A percentile compares a stretch with the other conserved stretches of the same genome.
These are phyloP conservation scores for Helogale parvula DNA, from an alignment of 2,113 vertebrate genomes.

Conservation along the genomic window DNA sequence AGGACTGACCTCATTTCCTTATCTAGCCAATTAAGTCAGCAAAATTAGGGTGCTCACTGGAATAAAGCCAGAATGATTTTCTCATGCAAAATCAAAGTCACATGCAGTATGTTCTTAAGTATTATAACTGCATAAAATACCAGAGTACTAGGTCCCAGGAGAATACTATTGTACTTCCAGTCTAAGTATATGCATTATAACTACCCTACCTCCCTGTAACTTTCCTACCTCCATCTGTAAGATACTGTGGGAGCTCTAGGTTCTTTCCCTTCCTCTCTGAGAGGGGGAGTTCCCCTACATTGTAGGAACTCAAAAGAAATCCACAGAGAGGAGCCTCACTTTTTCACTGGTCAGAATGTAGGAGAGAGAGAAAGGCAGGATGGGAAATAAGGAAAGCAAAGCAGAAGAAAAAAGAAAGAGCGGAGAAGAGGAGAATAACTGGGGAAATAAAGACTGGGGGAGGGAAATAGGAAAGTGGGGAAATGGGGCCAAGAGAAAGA, in stretches of 20 bases:
- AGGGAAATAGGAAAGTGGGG: not conserved
- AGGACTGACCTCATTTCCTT: not conserved
- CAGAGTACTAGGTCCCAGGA: not conserved
- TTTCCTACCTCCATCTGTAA: not conserved
- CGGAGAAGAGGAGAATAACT: not conserved
- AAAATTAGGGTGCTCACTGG: conserved; percentile 36
- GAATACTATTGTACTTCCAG: not conserved
- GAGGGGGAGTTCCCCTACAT: not conserved
- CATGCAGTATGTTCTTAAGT: not conserved
- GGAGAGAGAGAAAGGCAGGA: not conserved
- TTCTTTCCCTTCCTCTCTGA: not conserved
- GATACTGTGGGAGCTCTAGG: not conserved
- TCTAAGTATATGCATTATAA: not conserved
- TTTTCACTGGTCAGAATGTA: conserved; percentile 33
- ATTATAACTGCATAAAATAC: not conserved
- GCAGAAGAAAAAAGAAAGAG: not conserved
- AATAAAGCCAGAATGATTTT: conserved; percentile 42
- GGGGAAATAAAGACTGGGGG: not conserved
- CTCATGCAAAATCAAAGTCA: conserved; percentile 20
- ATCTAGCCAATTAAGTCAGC: not conserved
- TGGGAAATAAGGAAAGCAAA: conserved; percentile 1
- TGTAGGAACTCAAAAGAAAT: not conserved
- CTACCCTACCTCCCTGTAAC: not conserved
- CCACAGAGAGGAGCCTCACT: not conserved
- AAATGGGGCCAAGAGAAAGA: not conserved